Evolutionary conservation across 2,888 invertebrate species (phyloP).

Genomic region (Protophormia terraenovae): DNA sequence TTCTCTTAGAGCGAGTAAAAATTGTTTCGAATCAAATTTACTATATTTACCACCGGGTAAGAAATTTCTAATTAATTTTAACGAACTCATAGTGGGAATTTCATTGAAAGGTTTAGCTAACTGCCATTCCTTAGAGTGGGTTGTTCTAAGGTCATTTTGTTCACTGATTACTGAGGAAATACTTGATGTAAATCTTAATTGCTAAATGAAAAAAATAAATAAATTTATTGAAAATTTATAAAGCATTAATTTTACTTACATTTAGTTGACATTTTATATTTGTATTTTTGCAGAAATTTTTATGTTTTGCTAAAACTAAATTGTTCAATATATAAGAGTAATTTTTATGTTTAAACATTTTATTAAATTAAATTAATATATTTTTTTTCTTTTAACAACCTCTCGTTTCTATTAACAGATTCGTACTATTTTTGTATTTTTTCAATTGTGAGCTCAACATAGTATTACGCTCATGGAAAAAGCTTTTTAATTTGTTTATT

Average conservation of each 20-base stretch:
- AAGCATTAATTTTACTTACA: neutral
- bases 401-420: neutral
- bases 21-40: constrained; percentile 67
- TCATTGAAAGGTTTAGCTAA: constrained; percentile 73
- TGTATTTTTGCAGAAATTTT: neutral
- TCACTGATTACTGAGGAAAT: neutral
- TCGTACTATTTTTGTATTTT: neutral
- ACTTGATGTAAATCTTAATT: neutral
- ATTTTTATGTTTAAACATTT: neutral
- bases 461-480: neutral
- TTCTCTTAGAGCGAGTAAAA: constrained; percentile 65
- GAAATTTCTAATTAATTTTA: constrained; percentile 66
- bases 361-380: neutral
- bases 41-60: constrained; percentile 76
- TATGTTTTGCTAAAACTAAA: neutral
- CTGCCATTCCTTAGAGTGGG: neutral
- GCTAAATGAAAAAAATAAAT: neutral
- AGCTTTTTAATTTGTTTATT: neutral
- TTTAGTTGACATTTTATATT: neutral
- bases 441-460: neutral
- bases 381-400: neutral
- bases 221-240: too few species aligned
- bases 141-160: neutral
- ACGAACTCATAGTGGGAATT: constrained; percentile 70
- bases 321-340: neutral